Percentiles rank a stretch among this genome's conserved stretches.
Conservation (phyloP, 2,797 vertebrate species). For the Clarias fuscus region DNA sequence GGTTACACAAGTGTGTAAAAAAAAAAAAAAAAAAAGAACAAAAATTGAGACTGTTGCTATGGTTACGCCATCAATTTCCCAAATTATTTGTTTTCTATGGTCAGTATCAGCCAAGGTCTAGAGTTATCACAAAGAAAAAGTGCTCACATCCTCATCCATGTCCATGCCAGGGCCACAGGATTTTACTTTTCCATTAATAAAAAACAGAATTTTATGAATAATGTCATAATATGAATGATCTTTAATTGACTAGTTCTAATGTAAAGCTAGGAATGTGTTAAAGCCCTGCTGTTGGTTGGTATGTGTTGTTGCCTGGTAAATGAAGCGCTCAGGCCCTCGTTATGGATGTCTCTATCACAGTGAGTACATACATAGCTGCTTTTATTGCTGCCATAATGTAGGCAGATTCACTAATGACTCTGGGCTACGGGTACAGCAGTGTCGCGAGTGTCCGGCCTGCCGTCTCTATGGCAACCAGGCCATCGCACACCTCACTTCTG, state of each 20-base stretch:
- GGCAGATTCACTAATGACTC: conserved; percentile 51
- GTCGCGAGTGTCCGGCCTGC: conserved; percentile 35
- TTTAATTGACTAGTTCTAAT: background rate
- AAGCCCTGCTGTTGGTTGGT: background rate
- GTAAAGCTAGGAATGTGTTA: conserved; percentile 4
- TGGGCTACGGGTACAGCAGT: conserved; percentile 50
- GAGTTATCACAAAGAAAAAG: background rate
- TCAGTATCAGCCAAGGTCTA: conserved; percentile 27
- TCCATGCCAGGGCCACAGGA: background rate
- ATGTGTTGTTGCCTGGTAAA: conserved; percentile 14
- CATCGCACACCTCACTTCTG: conserved; percentile 36
- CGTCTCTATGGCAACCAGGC: conserved; percentile 56
- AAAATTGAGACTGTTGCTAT: conserved; percentile 41
- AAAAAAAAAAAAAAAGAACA: conserved; percentile 2
- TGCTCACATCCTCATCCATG: background rate
- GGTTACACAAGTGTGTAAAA: conserved; percentile 24
- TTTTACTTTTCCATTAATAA: background rate
- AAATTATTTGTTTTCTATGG: conserved; percentile 41
- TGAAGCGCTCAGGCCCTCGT: background rate
- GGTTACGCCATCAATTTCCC: conserved; percentile 43
- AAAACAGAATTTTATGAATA: background rate
- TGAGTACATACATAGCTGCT: conserved; percentile 36
- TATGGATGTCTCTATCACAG: conserved; percentile 27
- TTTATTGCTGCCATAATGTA: conserved; percentile 47
- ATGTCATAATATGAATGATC: background rate